These are phyloP conservation scores for Scaptomyza flava DNA, from an alignment of 2,888 invertebrate species.

Conservation along the genomic window DNA sequence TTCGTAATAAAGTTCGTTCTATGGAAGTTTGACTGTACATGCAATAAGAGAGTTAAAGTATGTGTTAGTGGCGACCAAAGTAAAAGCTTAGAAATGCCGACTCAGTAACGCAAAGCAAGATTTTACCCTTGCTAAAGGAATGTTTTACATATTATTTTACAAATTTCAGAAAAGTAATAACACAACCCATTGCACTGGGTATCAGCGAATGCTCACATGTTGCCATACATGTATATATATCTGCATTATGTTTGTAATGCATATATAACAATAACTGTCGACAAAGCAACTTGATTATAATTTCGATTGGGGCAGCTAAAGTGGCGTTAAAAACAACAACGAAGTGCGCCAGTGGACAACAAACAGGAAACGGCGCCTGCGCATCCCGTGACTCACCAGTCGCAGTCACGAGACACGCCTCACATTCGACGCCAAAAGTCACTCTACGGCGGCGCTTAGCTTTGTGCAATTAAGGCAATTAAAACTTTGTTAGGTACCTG, in stretches of 20 bases:
- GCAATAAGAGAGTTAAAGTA: too few relatives aligned
- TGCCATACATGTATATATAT: not conserved
- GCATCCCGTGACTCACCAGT: slow-evolving; percentile 30
- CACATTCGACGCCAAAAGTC: slow-evolving; percentile 1
- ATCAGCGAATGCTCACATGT: slow-evolving; percentile 29
- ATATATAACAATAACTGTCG: slow-evolving; percentile 11
- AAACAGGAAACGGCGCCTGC: slow-evolving; percentile 38
- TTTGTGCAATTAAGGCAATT: slow-evolving; percentile 70
- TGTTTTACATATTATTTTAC: too few relatives aligned
- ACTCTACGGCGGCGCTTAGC: slow-evolving; percentile 33
- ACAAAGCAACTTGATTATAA: slow-evolving; percentile 28
- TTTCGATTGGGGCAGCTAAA: slow-evolving; percentile 4
- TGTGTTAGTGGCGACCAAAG: too few relatives aligned
- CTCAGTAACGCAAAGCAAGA: too few relatives aligned
- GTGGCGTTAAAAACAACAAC: slow-evolving; percentile 36
- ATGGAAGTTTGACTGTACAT: too few relatives aligned
- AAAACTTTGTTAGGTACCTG: slow-evolving; percentile 36
- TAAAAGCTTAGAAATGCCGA: too few relatives aligned
- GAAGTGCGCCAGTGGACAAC: slow-evolving; percentile 1
- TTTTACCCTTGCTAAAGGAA: too few relatives aligned
- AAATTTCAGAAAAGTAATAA: too few relatives aligned
- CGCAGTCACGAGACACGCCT: slow-evolving; percentile 14
- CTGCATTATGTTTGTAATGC: slow-evolving; percentile 7
- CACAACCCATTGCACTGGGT: not conserved
- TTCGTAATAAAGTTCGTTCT: too few relatives aligned